Percentiles rank a stretch among this genome's conserved stretches.
phyloP scores from a whole-genome alignment of 2,888 invertebrate genomes.

The Microplitis deprimator region DNA sequence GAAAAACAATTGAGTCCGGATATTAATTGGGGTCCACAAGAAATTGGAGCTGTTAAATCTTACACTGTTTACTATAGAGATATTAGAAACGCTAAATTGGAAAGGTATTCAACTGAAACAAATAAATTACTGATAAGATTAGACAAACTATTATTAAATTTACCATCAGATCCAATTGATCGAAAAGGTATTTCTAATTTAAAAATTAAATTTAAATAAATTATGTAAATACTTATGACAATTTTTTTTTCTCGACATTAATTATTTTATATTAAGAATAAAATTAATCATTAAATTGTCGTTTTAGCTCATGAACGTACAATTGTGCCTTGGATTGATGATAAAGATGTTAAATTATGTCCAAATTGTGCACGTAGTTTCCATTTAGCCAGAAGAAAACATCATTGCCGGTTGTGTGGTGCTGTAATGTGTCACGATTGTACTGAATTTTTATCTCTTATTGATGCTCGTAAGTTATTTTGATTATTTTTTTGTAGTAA shows the following conservation, averaged over 20 bases:
- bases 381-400: constrained; percentile 89
- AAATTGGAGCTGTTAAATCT: constrained; percentile 77
- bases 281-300: constrained; percentile 7
- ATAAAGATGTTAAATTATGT: constrained; percentile 89
- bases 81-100: constrained; percentile 79
- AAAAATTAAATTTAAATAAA: constrained; percentile 4
- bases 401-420: constrained; percentile 97
- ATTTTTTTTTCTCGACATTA: not conserved
- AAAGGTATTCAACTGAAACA: constrained; percentile 93
- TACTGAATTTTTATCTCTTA: constrained; percentile 86
- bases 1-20: constrained; percentile 55
- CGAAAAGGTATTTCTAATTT: constrained; percentile 75
- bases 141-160: constrained; percentile 89
- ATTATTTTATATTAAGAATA: constrained; percentile 13
- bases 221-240: not conserved
- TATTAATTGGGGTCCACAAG: constrained; percentile 76
- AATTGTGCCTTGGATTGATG: constrained; percentile 94
- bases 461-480: constrained; percentile 80
- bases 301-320: constrained; percentile 76
- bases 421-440: constrained; percentile 94
- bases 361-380: constrained; percentile 93
- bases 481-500: not conserved
- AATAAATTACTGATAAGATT: constrained; percentile 95
- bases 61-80: constrained; percentile 85
- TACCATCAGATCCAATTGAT: constrained; percentile 81